These are phyloP conservation scores for Danio jaintianensis DNA, from an alignment of 2,797 vertebrate genomes.

Conservation along the genomic window DNA sequence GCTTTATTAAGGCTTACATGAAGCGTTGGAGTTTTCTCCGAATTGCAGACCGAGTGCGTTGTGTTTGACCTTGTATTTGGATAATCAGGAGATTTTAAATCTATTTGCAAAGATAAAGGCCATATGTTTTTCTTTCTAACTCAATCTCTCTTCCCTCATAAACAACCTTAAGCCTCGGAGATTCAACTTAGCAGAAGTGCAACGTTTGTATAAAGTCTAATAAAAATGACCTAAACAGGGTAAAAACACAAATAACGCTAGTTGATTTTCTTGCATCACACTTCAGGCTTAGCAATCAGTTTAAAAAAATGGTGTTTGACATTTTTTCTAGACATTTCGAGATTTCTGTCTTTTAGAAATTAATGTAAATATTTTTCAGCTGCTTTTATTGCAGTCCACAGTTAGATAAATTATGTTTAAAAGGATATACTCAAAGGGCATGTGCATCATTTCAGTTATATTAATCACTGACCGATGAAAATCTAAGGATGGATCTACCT, in stretches of 20 bases:
- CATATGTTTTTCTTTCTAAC: conserved; percentile 41
- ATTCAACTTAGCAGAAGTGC: background rate
- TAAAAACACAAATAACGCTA: background rate
- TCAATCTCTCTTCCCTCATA: background rate
- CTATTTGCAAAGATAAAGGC: conserved; percentile 38
- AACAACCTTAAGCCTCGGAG: conserved; percentile 11
- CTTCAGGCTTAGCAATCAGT: too few relatives aligned
- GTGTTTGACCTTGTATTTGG: conserved; percentile 47
- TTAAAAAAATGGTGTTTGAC: too few relatives aligned
- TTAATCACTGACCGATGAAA: too few relatives aligned
- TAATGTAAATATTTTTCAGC: too few relatives aligned
- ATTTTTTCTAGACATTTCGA: too few relatives aligned
- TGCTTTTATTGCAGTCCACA: too few relatives aligned
- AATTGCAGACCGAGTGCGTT: background rate
- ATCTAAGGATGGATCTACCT: too few relatives aligned
- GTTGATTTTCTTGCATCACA: too few relatives aligned
- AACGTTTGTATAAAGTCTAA: background rate
- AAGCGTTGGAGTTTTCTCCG: conserved; percentile 16
- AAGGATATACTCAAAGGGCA: too few relatives aligned
- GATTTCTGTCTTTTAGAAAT: too few relatives aligned
- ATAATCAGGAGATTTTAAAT: conserved; percentile 48
- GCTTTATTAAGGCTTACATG: conserved; percentile 38
- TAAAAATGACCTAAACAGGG: background rate
- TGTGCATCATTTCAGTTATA: too few relatives aligned
- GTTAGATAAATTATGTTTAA: too few relatives aligned